Percentiles rank a stretch among this genome's conserved stretches.
phyloP scores from a whole-genome alignment of 2,888 invertebrate genomes.

The Perizoma affinitatum region DNA sequence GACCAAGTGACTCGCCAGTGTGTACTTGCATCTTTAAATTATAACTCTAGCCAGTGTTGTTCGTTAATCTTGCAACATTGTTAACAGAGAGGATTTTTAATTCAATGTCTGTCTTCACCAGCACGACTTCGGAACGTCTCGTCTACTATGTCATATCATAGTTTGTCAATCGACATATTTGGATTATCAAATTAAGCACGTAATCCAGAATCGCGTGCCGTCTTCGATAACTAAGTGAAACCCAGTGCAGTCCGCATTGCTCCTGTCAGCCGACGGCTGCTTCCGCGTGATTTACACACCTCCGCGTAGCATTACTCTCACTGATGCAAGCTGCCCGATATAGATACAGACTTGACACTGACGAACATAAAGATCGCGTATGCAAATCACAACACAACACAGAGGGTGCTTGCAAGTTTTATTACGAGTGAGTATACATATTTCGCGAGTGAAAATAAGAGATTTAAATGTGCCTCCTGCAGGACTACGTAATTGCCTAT shows the following conservation, averaged over 20 bases:
- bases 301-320: constrained; percentile 46
- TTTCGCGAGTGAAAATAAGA: too few relatives aligned
- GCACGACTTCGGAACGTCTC: neutral
- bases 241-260: constrained; percentile 46
- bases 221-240: constrained; percentile 55
- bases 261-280: constrained; percentile 44
- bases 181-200: constrained; percentile 34
- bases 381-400: too few relatives aligned
- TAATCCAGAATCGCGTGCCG: constrained; percentile 52
- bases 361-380: constrained; percentile 1
- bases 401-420: too few relatives aligned
- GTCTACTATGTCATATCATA: constrained; percentile 11
- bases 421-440: too few relatives aligned
- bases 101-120: too few relatives aligned
- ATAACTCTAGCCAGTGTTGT: too few relatives aligned
- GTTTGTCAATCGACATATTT: constrained; percentile 26
- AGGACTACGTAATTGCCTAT: too few relatives aligned
- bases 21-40: too few relatives aligned
- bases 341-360: constrained; percentile 31
- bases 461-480: too few relatives aligned
- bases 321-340: constrained; percentile 40
- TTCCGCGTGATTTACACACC: constrained; percentile 53
- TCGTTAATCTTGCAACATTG: too few relatives aligned
- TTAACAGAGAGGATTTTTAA: too few relatives aligned
- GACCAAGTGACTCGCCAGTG: too few relatives aligned